Evolutionary conservation across 2,113 vertebrate species (phyloP).

Genomic region (Oryctolagus cuniculus): mOryCun1.1 NC_091453.1:44947501-44948000

Average conservation of each 20-base stretch:
- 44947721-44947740: constrained; percentile 26
- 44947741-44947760: constrained; percentile 9
- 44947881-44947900: neutral
- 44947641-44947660: neutral
- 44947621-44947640: neutral
- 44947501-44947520: neutral
- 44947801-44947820: neutral
- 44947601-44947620: neutral
- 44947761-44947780: neutral
- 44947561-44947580: neutral
- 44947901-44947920: neutral
- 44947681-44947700: neutral
- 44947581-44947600: neutral
- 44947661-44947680: neutral
- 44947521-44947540: neutral
- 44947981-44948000: neutral
- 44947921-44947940: neutral
- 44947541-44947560: neutral
- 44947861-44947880: neutral
- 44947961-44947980: neutral
- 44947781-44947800: neutral
- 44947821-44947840: neutral
- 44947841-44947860: neutral
- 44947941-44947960: neutral
- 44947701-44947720: constrained; percentile 10